These are phyloP conservation scores for Tromatobia lineatoria DNA, from an alignment of 2,888 invertebrate genomes.

Conservation along the genomic window DNA sequence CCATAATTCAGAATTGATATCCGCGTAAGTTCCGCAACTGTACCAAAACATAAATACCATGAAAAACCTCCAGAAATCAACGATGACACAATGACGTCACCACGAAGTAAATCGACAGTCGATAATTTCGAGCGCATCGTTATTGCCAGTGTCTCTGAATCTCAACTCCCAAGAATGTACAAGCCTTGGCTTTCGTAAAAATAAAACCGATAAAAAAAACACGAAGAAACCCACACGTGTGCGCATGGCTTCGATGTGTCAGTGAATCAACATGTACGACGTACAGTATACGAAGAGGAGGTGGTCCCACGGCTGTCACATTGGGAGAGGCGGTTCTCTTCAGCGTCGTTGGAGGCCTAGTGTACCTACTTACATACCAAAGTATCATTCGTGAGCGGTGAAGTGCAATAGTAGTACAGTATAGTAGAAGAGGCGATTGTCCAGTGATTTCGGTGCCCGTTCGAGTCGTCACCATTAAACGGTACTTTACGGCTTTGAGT, in stretches of 20 bases:
- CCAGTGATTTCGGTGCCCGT: slow-evolving; percentile 60
- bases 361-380: slow-evolving; percentile 6
- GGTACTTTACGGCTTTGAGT: slow-evolving; percentile 54
- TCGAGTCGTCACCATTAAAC: slow-evolving; percentile 57
- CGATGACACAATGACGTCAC: background rate
- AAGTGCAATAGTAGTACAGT: background rate
- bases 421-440: background rate
- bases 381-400: slow-evolving; percentile 19
- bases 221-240: slow-evolving; percentile 1
- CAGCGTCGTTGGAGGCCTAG: slow-evolving; percentile 26
- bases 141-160: background rate
- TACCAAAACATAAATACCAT: background rate
- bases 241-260: background rate
- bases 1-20: background rate
- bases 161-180: background rate
- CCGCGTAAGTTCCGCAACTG: background rate
- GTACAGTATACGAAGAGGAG: background rate
- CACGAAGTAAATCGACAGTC: background rate
- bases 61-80: background rate
- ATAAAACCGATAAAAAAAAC: background rate
- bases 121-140: background rate
- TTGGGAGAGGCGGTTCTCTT: slow-evolving; percentile 55
- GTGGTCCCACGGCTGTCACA: slow-evolving; percentile 53
- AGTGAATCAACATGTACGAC: slow-evolving; percentile 19
- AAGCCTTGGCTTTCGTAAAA: background rate